A percentile compares a stretch with the other conserved stretches of the same genome.
Conservation (phyloP, 1,140 invertebrate genomes). For the Riptortus pedestris region DNA sequence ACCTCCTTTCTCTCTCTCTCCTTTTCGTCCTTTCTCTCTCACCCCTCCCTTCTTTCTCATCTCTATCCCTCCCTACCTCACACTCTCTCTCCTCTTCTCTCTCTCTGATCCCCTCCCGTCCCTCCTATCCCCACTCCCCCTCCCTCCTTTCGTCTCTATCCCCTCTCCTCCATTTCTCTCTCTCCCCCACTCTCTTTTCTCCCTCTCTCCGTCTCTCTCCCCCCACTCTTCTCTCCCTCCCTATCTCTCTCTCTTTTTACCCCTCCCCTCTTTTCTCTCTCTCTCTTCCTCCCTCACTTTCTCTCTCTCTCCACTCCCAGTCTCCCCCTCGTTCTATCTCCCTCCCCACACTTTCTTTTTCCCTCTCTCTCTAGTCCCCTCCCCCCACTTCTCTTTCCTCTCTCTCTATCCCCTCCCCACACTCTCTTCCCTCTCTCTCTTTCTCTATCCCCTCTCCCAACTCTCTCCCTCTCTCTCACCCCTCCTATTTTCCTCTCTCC, state of each 20-base stretch:
- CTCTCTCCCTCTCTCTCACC: no score
- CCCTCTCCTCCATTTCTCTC: neutral
- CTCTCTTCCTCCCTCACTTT: neutral
- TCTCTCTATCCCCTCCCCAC: no score
- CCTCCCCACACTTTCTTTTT: neutral
- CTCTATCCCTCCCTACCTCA: neutral
- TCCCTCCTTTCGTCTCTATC: neutral
- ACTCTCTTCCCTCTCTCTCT: no score
- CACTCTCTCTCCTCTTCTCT: neutral
- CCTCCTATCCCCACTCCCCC: neutral
- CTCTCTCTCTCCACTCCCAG: neutral
- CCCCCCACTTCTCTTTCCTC: neutral
- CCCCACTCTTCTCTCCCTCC: neutral
- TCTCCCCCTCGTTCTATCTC: neutral
- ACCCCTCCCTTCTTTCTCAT: neutral
- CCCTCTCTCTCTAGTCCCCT: neutral
- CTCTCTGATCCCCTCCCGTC: neutral
- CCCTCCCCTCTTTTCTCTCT: neutral
- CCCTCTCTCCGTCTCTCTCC: no score
- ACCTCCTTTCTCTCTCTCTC: constrained; percentile 6
- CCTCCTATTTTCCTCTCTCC: no score
- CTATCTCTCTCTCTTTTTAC: neutral
- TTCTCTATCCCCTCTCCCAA: no score
- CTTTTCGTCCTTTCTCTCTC: constrained; percentile 1
- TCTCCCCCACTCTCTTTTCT: neutral